These are phyloP conservation scores for Megaceryle alcyon DNA, from an alignment of 2,797 vertebrate species.

Conservation along the genomic window DNA sequence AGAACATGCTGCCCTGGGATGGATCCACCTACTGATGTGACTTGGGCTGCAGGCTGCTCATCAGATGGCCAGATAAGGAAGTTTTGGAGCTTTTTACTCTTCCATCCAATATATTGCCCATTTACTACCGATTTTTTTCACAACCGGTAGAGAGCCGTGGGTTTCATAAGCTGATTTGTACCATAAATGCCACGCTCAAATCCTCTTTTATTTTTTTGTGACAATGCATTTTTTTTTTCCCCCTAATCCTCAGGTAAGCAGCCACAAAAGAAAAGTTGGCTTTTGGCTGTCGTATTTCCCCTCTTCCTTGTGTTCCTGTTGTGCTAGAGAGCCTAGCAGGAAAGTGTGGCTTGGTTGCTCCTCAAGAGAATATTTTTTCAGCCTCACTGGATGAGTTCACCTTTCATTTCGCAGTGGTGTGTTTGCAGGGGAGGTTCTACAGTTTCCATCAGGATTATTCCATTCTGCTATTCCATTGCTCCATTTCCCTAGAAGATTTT, in stretches of 20 bases:
- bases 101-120: background rate
- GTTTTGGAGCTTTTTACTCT: background rate
- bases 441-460: background rate
- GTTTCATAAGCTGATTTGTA: conserved; percentile 39
- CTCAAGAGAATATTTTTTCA: background rate
- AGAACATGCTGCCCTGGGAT: background rate
- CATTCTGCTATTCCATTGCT: background rate
- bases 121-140: background rate
- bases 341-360: background rate
- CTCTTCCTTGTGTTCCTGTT: accelerated
- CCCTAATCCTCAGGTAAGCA: background rate
- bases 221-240: background rate
- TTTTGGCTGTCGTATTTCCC: background rate
- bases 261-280: background rate
- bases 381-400: background rate
- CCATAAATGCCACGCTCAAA: background rate
- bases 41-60: background rate
- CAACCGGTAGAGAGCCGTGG: background rate
- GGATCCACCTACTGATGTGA: background rate
- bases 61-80: background rate
- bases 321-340: background rate
- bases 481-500: background rate
- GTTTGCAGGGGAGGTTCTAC: background rate
- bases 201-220: conserved; percentile 52
- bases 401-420: background rate